phyloP scores from a whole-genome alignment of 2,888 invertebrate genomes.

The Phytoseiulus persimilis region DNA sequence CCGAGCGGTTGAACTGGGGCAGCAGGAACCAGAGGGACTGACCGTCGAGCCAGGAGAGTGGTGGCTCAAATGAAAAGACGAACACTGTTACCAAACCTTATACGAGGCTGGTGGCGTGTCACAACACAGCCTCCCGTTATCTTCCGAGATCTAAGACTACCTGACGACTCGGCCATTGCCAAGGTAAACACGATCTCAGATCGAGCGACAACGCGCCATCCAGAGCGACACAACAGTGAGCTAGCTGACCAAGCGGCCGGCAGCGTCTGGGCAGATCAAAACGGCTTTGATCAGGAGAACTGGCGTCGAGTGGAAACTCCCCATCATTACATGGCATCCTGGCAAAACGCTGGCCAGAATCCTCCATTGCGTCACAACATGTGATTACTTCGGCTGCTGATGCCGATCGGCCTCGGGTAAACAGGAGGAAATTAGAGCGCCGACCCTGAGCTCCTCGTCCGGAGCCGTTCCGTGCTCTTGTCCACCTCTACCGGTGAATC shows the following conservation, averaged over 20 bases:
- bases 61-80: background rate
- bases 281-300: background rate
- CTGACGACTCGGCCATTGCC: background rate
- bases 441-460: background rate
- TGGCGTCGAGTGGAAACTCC: background rate
- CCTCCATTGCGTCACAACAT: background rate
- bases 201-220: background rate
- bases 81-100: background rate
- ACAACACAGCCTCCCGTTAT: background rate
- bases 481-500: no score
- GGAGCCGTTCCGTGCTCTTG: no score
- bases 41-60: no score
- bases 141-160: background rate
- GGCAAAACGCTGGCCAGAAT: background rate
- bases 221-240: background rate
- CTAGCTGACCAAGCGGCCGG: background rate
- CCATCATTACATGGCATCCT: background rate
- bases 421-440: background rate
- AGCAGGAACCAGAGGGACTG: background rate
- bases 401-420: background rate
- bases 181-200: conserved; percentile 5
- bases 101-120: background rate
- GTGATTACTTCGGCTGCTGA: background rate
- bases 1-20: background rate
- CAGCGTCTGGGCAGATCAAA: background rate